Base-by-base conservation (phyloP, 2,888 invertebrate genomes). In the Ischnura elegans region DNA sequence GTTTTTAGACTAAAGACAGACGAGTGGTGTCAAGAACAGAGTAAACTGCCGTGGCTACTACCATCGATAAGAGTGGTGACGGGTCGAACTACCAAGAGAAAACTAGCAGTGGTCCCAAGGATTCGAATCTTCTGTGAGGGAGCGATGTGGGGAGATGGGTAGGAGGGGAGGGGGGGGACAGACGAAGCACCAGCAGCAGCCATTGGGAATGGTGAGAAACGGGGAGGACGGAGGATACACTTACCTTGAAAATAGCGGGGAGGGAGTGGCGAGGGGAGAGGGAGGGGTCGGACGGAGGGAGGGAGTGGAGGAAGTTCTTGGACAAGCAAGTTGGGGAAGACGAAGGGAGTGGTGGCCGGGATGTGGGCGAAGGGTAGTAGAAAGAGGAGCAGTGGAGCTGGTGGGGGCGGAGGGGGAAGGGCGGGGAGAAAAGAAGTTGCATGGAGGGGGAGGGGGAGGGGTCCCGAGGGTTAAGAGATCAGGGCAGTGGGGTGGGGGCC, bases 81-180 rank as follows among this genome's bases (percentile, higher is more conserved):
- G n/a, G n/a, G n/a, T n/a, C n/a, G n/a, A n/a, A n/a, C n/a, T n/a
- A n/a, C n/a, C n/a, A n/a, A n/a, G n/a, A n/a, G n/a, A n/a, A n/a
- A n/a, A n/a, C n/a, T n/a, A n/a, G n/a, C n/a, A n/a, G 87, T 51
- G 51, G 87, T 16, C 90, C 90, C 90, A 90, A 90, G 90, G 90
- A 90, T 90, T 90, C 90, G 66, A 55, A 90, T 61, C 43, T 43
- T 47, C 90, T 25, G 61, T 42, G 42, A 55, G 42, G 21, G 43
- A 13, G 13, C 16, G 46, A 51, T 25, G 86, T 45, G 45, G 6
- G 87, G 46, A 29, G 10, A 19, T n/a, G 43, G 43, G 86, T 8
- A 8, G 51, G 4, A 19, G 2, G 51, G 76, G n/a, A n/a, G 29
- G 76, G 36, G 76, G 76, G 19, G 76, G 36, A 36, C 76, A 76